phyloP scores from a whole-genome alignment of 92 coral and sea anemone species.

The Heteractis magnifica region DNA sequence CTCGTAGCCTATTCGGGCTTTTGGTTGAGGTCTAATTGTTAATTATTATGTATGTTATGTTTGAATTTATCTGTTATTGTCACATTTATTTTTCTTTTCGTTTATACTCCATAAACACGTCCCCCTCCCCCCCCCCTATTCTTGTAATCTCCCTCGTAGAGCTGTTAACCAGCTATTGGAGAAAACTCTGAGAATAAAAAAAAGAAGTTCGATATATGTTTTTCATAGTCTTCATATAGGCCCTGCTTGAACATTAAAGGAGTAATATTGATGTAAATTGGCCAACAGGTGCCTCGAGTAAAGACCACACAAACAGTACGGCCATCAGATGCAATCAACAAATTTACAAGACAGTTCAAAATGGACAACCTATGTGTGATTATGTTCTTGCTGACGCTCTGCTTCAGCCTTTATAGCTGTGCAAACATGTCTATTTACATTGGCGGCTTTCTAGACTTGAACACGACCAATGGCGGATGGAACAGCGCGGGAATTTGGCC shows the following conservation, averaged over 20 bases:
- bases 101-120: no score
- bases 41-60: no score
- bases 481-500: conserved; percentile 58
- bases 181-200: no score
- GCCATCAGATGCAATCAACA: neutral
- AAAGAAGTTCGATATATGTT: no score
- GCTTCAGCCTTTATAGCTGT: conserved; percentile 16
- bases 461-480: conserved; percentile 52
- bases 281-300: neutral
- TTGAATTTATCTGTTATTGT: no score
- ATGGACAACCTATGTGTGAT: neutral
- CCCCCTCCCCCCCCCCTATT: no score
- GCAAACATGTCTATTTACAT: conserved; percentile 47
- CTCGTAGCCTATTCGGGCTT: no score
- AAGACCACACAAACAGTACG: neutral
- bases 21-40: no score
- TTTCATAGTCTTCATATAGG: neutral
- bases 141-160: no score
- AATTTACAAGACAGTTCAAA: neutral
- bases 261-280: neutral
- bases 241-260: neutral
- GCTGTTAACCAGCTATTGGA: no score
- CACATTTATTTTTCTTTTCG: no score
- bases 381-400: neutral
- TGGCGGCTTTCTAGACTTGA: conserved; percentile 53